These are phyloP conservation scores for Andrena bicolor DNA, from an alignment of 2,888 invertebrate species.

Conservation along the genomic window DNA sequence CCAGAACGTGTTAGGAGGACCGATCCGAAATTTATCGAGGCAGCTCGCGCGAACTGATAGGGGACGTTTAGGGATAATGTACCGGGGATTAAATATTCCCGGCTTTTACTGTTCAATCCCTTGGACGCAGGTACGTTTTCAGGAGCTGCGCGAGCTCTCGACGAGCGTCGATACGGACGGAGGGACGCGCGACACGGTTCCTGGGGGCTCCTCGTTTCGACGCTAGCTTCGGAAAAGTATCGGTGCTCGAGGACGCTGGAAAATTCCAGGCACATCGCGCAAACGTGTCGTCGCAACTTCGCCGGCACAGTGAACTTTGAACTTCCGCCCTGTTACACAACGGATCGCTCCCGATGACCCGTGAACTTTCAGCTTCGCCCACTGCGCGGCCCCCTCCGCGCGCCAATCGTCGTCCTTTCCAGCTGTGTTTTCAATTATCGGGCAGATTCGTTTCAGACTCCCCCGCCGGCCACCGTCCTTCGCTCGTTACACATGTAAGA, in stretches of 20 bases:
- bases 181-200: conserved; percentile 50
- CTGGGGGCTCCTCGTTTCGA: not conserved
- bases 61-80: conserved; percentile 40
- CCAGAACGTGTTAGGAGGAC: not conserved
- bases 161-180: conserved; percentile 46
- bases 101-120: conserved; percentile 46
- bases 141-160: not conserved
- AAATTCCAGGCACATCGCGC: conserved; percentile 60
- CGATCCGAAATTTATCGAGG: conserved; percentile 29
- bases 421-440: conserved; percentile 73
- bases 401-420: conserved; percentile 56
- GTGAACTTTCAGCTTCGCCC: conserved; percentile 72
- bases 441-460: conserved; percentile 60
- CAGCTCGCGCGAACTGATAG: conserved; percentile 10
- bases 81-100: conserved; percentile 48
- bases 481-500: conserved; percentile 35
- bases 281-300: conserved; percentile 52
- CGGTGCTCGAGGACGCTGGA: conserved; percentile 44
- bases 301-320: conserved; percentile 73
- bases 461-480: not conserved
- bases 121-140: conserved; percentile 12
- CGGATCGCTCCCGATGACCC: conserved; percentile 70
- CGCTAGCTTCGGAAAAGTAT: conserved; percentile 43
- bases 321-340: conserved; percentile 70
- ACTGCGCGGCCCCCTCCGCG: not conserved